These are phyloP conservation scores for Phortica variegata DNA, from an alignment of 1,140 invertebrate species.

Conservation along the genomic window DNA sequence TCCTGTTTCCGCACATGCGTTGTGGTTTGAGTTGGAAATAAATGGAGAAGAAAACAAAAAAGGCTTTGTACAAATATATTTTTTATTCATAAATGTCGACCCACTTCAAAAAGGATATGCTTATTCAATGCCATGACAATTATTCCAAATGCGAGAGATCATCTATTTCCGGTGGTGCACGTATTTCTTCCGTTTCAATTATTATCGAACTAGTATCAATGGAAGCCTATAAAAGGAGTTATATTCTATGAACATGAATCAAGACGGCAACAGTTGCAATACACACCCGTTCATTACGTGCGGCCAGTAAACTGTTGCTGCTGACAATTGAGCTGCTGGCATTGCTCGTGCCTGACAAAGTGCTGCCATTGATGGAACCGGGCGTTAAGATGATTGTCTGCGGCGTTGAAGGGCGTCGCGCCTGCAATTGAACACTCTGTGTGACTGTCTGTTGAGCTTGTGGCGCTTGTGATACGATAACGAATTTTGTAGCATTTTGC, in stretches of 20 bases:
- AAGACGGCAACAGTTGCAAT: conserved; percentile 21
- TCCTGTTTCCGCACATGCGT: conserved; percentile 36
- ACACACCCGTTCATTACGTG: not conserved
- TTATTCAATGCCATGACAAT: no score
- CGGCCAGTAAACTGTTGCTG: conserved; percentile 10
- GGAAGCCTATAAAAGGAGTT: conserved; percentile 39
- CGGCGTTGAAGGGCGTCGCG: conserved; percentile 41
- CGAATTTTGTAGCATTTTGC: conserved; percentile 42
- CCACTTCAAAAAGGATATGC: no score
- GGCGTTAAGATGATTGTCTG: conserved; percentile 39
- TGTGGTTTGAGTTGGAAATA: conserved; percentile 13
- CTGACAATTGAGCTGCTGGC: conserved; percentile 3
- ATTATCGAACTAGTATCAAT: conserved; percentile 47
- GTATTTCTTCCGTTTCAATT: conserved; percentile 50
- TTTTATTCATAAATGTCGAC: no score
- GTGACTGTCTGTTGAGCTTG: conserved; percentile 26
- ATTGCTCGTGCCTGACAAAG: conserved; percentile 28
- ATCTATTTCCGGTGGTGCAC: conserved; percentile 43
- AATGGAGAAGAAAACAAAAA: not conserved
- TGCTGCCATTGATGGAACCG: conserved; percentile 29
- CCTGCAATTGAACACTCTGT: conserved; percentile 19
- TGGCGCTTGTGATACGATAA: conserved; percentile 46
- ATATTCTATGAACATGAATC: not conserved
- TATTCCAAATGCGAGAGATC: conserved; percentile 53
- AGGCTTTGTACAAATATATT: no score